Conservation (phyloP, 2,888 invertebrate species). For the Dioctria linearis region DNA sequence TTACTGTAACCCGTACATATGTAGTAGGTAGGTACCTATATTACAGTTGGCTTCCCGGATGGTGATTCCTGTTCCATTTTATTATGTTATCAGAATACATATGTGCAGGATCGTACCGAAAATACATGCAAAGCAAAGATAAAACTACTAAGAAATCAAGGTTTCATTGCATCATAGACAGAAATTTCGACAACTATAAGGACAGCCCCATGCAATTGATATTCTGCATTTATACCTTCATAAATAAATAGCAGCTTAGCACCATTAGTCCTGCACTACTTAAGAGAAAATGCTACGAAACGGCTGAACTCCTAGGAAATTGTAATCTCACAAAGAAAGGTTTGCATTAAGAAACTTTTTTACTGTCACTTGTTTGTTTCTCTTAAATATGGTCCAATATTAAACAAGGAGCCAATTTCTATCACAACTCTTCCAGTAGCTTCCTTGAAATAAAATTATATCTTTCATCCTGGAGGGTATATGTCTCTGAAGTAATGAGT, state of each 20-base stretch:
- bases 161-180: too few species aligned
- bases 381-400: slow-evolving; percentile 29
- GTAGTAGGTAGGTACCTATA: neutral
- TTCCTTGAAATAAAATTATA: neutral
- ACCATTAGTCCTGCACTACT: too few species aligned
- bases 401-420: neutral
- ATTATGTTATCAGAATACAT: neutral
- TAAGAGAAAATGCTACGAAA: too few species aligned
- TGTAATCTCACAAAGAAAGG: slow-evolving; percentile 36
- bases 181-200: too few species aligned
- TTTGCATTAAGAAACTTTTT: slow-evolving; percentile 28
- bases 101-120: neutral
- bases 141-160: neutral
- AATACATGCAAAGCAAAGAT: neutral
- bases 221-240: too few species aligned
- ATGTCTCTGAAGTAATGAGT: too few species aligned
- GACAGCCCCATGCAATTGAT: too few species aligned
- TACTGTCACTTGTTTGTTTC: slow-evolving; percentile 9
- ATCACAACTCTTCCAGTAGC: neutral
- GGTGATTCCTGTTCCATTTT: neutral
- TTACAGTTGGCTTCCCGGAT: neutral
- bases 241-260: too few species aligned
- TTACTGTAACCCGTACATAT: neutral
- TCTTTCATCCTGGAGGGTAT: neutral
- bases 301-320: neutral